Evolutionary conservation across 2,113 vertebrate genomes (phyloP), one percentile per base, ranked within the genome.

Genomic region (Vimba vimba): DNA sequence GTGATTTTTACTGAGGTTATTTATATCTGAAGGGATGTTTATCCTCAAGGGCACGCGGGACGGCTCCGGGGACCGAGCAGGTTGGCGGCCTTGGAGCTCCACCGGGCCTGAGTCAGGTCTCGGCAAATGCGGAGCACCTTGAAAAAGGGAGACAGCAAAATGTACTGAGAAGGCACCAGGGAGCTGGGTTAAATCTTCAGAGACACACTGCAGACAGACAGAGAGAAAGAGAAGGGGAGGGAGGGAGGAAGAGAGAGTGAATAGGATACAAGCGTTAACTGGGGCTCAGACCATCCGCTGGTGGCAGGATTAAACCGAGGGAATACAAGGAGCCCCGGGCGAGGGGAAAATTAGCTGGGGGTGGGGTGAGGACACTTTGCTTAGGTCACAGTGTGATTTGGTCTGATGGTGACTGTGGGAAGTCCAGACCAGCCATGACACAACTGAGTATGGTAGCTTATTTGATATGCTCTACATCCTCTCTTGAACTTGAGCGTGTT

Each of bases 141-240:
- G 60, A n/a, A 50, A 85, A 80, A 86, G 86, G 89, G 87, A 88
- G 81, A 81, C 45, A 91, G 89, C 83, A 85, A 93, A 94, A 93
- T 88, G 85, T 86, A 71, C 87, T 89, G 81, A 76, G 68, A 82
- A 78, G 68, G 73, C 82, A 82, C 83, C 64, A 59, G 88, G 74
- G 47, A 88, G 80, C 81, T 83, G 86, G 86, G 68, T 79, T 71
- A 85, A 89, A 89, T 79, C 83, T 79, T 69, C 17, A 79, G 84
- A 83, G 76, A 76, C 50, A 59, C 64, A 43, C 86, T 75, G 87
- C 87, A 87, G 82, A 74, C n/a, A n/a, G 76, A 81, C 71, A 71
- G 76, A 71, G 76, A 79, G 30, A 15, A 47, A 23, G 47, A n/a
- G 78, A 79, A 73, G 7, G 17, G 66, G 55, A 66, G 59, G 27